These are phyloP conservation scores for Bucorvus abyssinicus DNA, from an alignment of 2,797 vertebrate genomes.

Conservation along the genomic window DNA sequence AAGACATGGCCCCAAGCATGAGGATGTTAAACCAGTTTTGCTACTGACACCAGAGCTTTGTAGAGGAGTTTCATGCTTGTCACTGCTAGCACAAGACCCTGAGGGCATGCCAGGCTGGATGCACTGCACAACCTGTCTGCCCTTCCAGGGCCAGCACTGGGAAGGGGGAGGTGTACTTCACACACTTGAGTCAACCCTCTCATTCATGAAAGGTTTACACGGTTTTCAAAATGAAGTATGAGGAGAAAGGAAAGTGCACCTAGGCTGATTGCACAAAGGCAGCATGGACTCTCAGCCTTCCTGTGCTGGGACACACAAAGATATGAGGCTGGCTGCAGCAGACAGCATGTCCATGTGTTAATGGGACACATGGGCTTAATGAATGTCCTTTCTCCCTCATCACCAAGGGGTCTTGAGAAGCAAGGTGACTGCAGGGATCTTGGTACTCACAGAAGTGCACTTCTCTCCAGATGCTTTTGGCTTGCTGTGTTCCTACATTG, in stretches of 20 bases:
- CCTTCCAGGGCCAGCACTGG: background rate
- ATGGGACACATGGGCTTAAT: fast-evolving
- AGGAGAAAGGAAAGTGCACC: background rate
- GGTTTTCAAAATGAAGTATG: background rate
- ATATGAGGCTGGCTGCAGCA: background rate
- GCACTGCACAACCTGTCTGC: background rate
- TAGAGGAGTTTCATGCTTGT: background rate
- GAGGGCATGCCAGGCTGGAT: background rate
- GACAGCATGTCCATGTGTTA: background rate
- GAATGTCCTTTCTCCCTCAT: fast-evolving
- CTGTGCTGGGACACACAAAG: background rate
- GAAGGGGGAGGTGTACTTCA: background rate
- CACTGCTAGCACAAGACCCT: background rate
- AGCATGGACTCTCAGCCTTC: fast-evolving
- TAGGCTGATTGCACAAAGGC: background rate
- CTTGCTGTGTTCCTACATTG: background rate
- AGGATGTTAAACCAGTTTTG: background rate
- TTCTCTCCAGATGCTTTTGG: background rate
- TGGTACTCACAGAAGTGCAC: background rate
- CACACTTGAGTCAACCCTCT: background rate
- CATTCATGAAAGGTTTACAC: background rate
- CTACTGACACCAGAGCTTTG: background rate
- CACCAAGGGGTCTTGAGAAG: background rate
- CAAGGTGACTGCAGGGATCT: background rate
- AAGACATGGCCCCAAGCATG: background rate